These are phyloP conservation scores for Paedocypris micromegethes DNA, from an alignment of 2,797 vertebrate species.

Conservation along the genomic window DNA sequence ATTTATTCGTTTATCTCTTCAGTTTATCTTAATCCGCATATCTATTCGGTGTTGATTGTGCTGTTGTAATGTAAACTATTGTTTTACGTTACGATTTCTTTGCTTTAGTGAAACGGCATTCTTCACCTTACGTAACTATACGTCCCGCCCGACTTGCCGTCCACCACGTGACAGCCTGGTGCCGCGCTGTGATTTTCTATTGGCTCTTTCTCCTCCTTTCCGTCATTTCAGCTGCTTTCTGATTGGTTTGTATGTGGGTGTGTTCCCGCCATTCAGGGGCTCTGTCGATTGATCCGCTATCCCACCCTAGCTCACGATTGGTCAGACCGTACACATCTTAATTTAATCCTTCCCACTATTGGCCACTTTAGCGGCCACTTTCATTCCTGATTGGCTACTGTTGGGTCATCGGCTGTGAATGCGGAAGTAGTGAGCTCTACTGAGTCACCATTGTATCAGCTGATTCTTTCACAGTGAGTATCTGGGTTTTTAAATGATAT, in stretches of 20 bases:
- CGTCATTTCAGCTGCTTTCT: neutral
- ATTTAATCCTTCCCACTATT: slow-evolving; percentile 47
- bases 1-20: too few relatives aligned
- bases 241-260: slow-evolving; percentile 70
- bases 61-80: too few relatives aligned
- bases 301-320: slow-evolving; percentile 50
- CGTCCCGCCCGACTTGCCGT: slow-evolving; percentile 34
- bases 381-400: slow-evolving; percentile 52
- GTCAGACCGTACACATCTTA: slow-evolving; percentile 10
- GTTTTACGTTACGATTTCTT: neutral
- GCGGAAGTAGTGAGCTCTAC: slow-evolving; percentile 74
- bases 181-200: slow-evolving; percentile 84
- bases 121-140: slow-evolving; percentile 24
- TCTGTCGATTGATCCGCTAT: slow-evolving; percentile 1
- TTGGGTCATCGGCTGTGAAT: slow-evolving; percentile 65
- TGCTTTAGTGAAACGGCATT: neutral
- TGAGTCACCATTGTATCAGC: slow-evolving; percentile 82
- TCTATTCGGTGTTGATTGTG: too few relatives aligned
- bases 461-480: slow-evolving; percentile 81
- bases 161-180: slow-evolving; percentile 52
- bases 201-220: slow-evolving; percentile 50
- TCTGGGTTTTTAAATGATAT: slow-evolving; percentile 62
- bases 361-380: slow-evolving; percentile 8
- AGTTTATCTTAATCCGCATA: too few relatives aligned
- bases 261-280: slow-evolving; percentile 52